These are phyloP conservation scores for Dryoscopus gambensis DNA, from an alignment of 2,113 vertebrate genomes.

Conservation along the genomic window DNA sequence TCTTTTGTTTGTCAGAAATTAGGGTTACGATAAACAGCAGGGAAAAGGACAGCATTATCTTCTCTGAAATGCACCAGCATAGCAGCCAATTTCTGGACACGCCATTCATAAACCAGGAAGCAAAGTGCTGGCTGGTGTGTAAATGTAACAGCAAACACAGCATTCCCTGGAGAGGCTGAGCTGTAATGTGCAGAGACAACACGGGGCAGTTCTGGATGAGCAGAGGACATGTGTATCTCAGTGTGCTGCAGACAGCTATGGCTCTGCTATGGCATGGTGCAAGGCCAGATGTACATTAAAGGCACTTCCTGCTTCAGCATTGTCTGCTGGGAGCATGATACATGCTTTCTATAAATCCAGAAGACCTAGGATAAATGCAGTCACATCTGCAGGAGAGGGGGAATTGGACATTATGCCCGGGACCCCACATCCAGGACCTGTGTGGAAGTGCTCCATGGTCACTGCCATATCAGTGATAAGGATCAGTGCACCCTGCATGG, in stretches of 20 bases:
- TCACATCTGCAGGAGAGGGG: neutral
- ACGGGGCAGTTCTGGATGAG: neutral
- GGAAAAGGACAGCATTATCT: neutral
- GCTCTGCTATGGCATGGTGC: neutral
- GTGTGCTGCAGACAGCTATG: neutral
- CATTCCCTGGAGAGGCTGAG: neutral
- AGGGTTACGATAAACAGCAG: neutral
- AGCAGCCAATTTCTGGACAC: conserved; percentile 13
- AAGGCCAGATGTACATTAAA: neutral
- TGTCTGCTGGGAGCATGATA: neutral
- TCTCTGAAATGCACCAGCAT: neutral
- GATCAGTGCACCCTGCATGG: neutral
- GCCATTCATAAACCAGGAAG: conserved; percentile 11
- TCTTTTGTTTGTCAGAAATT: conserved; percentile 29
- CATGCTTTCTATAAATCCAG: neutral
- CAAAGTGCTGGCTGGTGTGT: neutral
- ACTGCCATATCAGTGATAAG: neutral
- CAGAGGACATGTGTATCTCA: neutral
- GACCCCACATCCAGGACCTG: neutral
- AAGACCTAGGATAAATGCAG: neutral
- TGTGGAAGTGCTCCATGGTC: accelerated
- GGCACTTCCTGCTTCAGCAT: neutral
- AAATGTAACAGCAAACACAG: neutral
- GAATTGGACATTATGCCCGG: neutral
- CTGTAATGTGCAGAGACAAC: neutral